A percentile compares a stretch with the other conserved stretches of the same genome.
phyloP scores from a whole-genome alignment of 2,113 vertebrate species.

The Bambusicola thoracicus region DNA sequence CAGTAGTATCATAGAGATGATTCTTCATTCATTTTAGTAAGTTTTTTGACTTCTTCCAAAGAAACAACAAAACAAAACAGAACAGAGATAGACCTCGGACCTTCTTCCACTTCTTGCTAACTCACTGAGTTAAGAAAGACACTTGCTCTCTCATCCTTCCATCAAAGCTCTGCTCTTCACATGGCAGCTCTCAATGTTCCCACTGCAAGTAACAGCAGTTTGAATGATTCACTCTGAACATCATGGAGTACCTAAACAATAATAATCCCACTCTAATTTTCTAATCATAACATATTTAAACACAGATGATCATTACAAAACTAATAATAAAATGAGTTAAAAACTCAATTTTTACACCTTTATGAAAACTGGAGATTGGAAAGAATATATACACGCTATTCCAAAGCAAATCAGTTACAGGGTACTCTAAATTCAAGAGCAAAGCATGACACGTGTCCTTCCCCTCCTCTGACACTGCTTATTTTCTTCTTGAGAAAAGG shows the following conservation, averaged over 20 bases:
- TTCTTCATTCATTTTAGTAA: neutral
- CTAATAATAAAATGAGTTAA: neutral
- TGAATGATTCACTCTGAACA: neutral
- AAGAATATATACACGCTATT: fast-evolving
- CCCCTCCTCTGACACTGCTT: neutral
- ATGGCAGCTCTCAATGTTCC: neutral
- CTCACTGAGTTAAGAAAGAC: neutral
- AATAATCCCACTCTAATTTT: neutral
- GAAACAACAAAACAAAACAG: neutral
- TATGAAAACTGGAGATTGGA: neutral
- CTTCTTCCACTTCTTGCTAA: neutral
- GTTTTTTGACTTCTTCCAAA: neutral
- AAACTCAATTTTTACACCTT: neutral
- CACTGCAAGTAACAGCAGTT: neutral
- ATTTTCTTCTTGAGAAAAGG: neutral
- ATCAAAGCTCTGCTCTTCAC: neutral
- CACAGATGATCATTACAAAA: neutral
- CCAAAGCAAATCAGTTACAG: neutral
- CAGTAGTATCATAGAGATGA: neutral
- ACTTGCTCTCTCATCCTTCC: neutral
- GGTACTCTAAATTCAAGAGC: fast-evolving
- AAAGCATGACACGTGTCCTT: fast-evolving
- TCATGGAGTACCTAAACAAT: neutral
- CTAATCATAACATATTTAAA: neutral
- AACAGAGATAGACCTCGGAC: neutral